Base-by-base conservation (phyloP, 2,113 vertebrate species). In the Egretta garzetta region DNA sequence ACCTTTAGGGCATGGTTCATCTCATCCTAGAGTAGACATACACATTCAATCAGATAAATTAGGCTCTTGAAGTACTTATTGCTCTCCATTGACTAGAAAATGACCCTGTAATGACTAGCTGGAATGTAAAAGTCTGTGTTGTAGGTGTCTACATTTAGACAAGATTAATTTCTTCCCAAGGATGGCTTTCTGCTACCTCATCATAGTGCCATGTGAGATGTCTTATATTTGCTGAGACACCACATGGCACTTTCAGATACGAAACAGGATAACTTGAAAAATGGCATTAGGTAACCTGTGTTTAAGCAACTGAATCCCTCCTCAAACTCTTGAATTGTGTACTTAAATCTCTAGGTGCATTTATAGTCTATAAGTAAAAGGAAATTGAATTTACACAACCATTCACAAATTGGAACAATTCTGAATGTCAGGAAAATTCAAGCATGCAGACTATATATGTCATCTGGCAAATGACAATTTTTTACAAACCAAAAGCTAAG, bases 81-180 rank as follows among this genome's bases (percentile, higher is more conserved):
- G 53, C 53, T 96, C 86, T 92, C 79, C 53, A 32, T 30, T 86
- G 86, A 88, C 45, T 95, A 88, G 80, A 95, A 96, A 95, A 90
- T 88, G 75, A 80, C 72, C 33, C 75, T 74, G 41, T 94, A 93
- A 92, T 45, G 67, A 92, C 94, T 88, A 80, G 23, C 21, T 86
- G n/a, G 83, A 88, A 73, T 73, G 19, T 88, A 58, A 85, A 85
- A 83, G 39, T 66, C 67, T 83, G 35, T 86, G 24, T 73, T 93
- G 80, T 77, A 91, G 82, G 62, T 93, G 50, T 62, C 93, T 86
- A 66, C 72, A 58, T 85, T 81, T 87, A 85, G 77, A 67, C 62
- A 58, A 96, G 58, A 92, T 86, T 68, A 88, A 90, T 91, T 92
- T 94, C 35, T 70, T 95, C 55, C 27, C 50, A 66, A 68, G 21